Conservation (phyloP, 2,888 invertebrate genomes). For the Clistopyga incitator region DNA sequence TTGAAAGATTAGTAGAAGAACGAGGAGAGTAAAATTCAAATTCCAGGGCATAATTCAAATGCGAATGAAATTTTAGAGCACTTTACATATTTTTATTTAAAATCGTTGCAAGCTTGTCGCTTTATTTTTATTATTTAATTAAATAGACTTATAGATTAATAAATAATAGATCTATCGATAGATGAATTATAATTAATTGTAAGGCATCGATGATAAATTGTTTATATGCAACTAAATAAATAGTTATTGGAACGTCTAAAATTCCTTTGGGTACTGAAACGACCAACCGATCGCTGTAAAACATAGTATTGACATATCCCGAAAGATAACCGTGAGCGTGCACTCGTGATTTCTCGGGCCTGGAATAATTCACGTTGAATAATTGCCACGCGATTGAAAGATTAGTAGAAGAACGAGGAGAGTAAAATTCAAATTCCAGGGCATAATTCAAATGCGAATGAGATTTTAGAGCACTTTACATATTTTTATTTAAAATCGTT, state of each 20-base stretch:
- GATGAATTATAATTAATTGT: background rate
- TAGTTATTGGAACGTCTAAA: background rate
- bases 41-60: background rate
- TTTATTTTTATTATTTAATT: no score
- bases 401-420: background rate
- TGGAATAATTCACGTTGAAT: conserved; percentile 27
- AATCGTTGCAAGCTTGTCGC: no score
- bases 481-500: no score
- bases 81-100: no score
- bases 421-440: background rate
- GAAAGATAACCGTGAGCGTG: background rate
- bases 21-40: background rate
- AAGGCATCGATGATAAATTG: no score
- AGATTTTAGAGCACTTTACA: background rate
- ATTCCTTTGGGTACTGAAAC: background rate
- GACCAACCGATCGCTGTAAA: background rate
- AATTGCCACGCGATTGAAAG: background rate
- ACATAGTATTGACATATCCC: background rate
- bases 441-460: background rate
- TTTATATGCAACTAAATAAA: no score
- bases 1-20: background rate
- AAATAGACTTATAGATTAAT: no score
- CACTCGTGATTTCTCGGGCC: background rate
- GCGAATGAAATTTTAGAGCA: background rate
- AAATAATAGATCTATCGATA: no score